Percentiles rank a stretch among this genome's conserved stretches.
phyloP scores from a whole-genome alignment of 2,113 vertebrate species.

The Benthochromis sp. region DNA sequence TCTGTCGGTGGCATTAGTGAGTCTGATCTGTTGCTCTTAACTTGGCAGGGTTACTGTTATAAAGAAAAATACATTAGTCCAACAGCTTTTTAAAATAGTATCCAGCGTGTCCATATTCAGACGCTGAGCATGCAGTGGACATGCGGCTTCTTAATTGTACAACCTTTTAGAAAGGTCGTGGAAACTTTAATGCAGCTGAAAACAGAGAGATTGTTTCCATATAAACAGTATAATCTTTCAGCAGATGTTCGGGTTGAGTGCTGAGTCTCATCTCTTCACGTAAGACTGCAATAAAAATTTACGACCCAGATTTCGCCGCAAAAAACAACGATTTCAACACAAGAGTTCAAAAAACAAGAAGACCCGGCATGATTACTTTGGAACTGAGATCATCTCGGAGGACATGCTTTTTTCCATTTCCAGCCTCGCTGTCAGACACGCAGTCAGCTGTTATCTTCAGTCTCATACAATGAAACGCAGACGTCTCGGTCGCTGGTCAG shows the following conservation, averaged over 20 bases:
- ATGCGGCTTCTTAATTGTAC: neutral
- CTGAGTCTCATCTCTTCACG: neutral
- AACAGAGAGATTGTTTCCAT: neutral
- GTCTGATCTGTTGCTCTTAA: neutral
- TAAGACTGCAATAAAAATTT: neutral
- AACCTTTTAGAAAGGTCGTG: neutral
- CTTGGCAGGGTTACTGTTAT: neutral
- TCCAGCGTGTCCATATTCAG: neutral
- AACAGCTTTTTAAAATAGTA: neutral
- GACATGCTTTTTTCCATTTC: neutral
- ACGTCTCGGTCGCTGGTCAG: neutral
- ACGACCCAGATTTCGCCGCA: fast-evolving
- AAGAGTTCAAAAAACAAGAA: neutral
- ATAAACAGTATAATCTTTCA: neutral
- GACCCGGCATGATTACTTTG: fast-evolving
- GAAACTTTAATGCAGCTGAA: neutral
- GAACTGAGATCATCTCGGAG: neutral
- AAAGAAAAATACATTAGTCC: neutral
- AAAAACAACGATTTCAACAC: fast-evolving
- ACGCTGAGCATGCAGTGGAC: fast-evolving
- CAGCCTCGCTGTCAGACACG: neutral
- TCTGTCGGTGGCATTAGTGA: neutral
- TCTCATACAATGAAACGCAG: neutral
- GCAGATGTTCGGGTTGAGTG: neutral
- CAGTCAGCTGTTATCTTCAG: neutral